phyloP scores from a whole-genome alignment of 2,888 invertebrate species.

The Sarcophaga caerulescens region DNA sequence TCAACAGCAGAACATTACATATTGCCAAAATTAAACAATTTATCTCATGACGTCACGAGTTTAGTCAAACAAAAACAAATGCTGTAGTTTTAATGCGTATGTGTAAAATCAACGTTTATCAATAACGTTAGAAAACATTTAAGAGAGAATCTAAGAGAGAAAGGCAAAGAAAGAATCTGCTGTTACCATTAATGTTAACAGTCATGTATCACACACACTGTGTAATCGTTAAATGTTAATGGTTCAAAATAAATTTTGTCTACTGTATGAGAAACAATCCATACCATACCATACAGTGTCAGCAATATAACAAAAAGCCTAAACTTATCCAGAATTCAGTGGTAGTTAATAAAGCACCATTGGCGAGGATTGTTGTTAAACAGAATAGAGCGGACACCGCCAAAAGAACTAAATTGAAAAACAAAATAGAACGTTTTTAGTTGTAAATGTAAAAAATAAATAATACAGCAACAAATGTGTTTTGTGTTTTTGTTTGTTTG shows the following conservation, averaged over 20 bases:
- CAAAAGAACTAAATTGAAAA: neutral
- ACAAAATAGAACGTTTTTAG: neutral
- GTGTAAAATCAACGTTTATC: too few relatives aligned
- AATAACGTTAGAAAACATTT: too few relatives aligned
- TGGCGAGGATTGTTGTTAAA: constrained; percentile 51
- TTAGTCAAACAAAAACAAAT: too few relatives aligned
- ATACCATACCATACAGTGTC: neutral
- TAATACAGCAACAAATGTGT: neutral
- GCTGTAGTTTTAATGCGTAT: too few relatives aligned
- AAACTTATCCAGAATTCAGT: constrained; percentile 63
- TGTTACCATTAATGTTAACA: neutral
- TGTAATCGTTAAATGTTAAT: neutral
- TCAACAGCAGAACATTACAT: too few relatives aligned
- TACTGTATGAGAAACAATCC: neutral
- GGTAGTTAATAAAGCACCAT: constrained; percentile 61
- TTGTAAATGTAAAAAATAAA: neutral
- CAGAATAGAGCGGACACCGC: constrained; percentile 7
- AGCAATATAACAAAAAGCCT: constrained; percentile 48
- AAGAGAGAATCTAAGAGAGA: neutral
- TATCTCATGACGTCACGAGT: too few relatives aligned
- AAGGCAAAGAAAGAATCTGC: neutral
- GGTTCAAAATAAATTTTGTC: constrained; percentile 1
- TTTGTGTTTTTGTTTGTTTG: neutral
- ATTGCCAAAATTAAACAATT: too few relatives aligned
- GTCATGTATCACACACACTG: neutral